phyloP scores from a whole-genome alignment of 2,113 vertebrate species.

The Malurus cyaneus region DNA sequence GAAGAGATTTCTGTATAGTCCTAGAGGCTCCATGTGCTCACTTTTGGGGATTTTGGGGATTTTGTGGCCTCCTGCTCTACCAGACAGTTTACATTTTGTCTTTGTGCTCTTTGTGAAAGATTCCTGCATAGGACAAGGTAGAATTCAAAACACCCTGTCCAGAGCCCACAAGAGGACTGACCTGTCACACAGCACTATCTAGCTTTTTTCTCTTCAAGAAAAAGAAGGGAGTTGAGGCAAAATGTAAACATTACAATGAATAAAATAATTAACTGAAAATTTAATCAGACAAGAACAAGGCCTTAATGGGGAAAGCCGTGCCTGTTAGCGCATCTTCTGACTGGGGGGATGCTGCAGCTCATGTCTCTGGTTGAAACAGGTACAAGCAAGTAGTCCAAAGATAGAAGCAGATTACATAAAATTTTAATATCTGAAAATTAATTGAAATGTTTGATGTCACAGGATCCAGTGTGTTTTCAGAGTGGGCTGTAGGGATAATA shows the following conservation, averaged over 20 bases:
- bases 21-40: neutral
- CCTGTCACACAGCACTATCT: no score
- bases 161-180: neutral
- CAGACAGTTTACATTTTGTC: neutral
- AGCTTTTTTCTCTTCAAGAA: neutral
- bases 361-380: accelerated
- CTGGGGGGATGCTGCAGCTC: neutral
- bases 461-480: neutral
- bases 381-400: neutral
- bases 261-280: neutral
- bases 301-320: neutral
- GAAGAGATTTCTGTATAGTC: neutral
- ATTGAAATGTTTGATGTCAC: neutral
- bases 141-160: neutral
- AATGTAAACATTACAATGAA: neutral
- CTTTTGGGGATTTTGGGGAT: neutral
- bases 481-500: neutral
- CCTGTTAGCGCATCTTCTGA: neutral
- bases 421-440: neutral
- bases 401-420: neutral
- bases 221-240: neutral
- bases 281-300: neutral
- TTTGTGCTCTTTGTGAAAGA: neutral
- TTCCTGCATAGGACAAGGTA: neutral
- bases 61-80: neutral